Evolutionary conservation across 2,888 invertebrate species (phyloP), one percentile per base, ranked within the genome.

Genomic region (Netelia fuscicornis): DNA sequence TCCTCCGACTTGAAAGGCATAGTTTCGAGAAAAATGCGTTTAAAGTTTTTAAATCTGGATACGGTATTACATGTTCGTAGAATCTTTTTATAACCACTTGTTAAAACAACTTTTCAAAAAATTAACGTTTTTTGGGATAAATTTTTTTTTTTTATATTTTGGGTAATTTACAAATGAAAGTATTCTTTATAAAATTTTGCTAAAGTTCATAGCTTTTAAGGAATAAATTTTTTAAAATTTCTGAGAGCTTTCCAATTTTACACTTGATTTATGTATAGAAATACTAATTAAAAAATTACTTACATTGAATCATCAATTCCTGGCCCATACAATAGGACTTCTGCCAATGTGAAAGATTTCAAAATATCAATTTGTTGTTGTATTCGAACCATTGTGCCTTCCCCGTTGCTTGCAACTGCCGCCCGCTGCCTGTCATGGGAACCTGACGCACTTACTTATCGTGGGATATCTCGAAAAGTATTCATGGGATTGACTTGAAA

Each of bases 401-500:
- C 30, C 37, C 64, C 13, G 64, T 64, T 64, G 64, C 6, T 64
- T 64, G 37, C 37, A 64, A 37, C 64, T 64, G 20, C 20, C 20
- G 20, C 1, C 20, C 20, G 20, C 20, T 20, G 20, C 20, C 20
- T 20, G 20, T 20, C 20, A 20, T 20, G 20, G 20, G 20, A 20
- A 20, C 20, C 20, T 20, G 20, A 37, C 64, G n/a, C 64, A 30
- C 37, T 37, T 37, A 64, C 3, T 64, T 37, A 30, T 37, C 30
- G 64, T 64, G 17, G n/a, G 37, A 37, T 64, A 64, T 64, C 37
- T 13, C 64, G 64, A 37, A 64, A 64, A 64, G 37, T 64, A 64
- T 37, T 64, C 42, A 58, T 72, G 42, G 60, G 56, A 42, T 56
- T 56, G 17, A 17, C 17, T 17, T 56, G 56, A 56, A 56, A 56